Evolutionary conservation across 1,140 invertebrate species (phyloP).

Genomic region (Brachystomella parvula): DNA sequence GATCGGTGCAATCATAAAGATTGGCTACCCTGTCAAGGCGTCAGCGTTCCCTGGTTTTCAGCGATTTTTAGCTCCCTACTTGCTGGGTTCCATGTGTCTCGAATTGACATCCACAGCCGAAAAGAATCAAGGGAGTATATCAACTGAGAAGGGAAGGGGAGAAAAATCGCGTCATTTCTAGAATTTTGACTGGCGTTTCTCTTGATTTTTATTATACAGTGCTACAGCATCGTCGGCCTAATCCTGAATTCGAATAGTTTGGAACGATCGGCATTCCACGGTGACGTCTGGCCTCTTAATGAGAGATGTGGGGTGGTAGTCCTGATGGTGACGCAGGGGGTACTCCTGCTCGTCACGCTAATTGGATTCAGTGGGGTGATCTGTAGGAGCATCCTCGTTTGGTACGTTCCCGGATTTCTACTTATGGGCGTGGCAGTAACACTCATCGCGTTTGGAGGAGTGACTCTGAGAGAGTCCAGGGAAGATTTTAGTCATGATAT

Average conservation of each 20-base stretch:
- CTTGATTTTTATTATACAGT: neutral
- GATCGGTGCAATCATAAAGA: too few species aligned
- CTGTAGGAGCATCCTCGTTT: neutral
- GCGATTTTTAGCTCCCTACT: too few species aligned
- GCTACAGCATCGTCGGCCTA: neutral
- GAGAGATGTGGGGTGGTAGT: neutral
- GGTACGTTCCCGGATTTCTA: neutral
- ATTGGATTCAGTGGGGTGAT: neutral
- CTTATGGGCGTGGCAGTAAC: constrained; percentile 2
- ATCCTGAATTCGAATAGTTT: neutral
- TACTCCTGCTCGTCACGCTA: neutral
- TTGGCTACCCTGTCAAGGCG: too few species aligned
- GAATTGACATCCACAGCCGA: too few species aligned
- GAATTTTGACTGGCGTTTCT: too few species aligned
- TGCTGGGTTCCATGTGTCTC: too few species aligned
- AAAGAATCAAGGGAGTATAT: too few species aligned
- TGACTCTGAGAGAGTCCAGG: neutral
- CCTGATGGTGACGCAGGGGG: neutral
- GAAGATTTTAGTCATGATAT: constrained; percentile 13
- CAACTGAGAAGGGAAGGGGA: too few species aligned
- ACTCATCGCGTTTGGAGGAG: constrained; percentile 1
- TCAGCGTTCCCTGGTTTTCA: too few species aligned
- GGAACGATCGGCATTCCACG: neutral
- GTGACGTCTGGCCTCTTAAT: neutral
- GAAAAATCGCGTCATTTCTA: too few species aligned